A percentile compares a stretch with the other conserved stretches of the same genome.
phyloP scores from a whole-genome alignment of 2,888 invertebrate genomes.

The Caenorhabditis becei region DNA sequence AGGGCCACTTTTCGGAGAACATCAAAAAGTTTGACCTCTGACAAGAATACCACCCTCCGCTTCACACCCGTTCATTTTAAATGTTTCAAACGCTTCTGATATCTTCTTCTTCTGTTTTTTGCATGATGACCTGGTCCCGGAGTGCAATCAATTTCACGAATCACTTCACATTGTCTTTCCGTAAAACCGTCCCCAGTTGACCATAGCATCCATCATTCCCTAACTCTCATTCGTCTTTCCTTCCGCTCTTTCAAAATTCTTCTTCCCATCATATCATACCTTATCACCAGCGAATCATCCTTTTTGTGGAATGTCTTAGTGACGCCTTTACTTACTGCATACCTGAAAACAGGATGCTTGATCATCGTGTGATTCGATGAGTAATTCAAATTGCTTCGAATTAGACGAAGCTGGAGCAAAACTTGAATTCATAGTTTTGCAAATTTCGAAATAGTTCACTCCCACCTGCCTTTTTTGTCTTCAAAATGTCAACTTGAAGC shows the following conservation, averaged over 20 bases:
- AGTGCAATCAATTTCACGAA: constrained; percentile 23
- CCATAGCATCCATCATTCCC: background rate
- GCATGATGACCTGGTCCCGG: constrained; percentile 5
- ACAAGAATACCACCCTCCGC: constrained; percentile 27
- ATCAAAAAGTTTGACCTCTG: constrained; percentile 57
- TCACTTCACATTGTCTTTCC: constrained; percentile 28
- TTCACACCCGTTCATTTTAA: constrained; percentile 5
- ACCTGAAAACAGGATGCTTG: constrained; percentile 21
- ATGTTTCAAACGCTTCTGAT: constrained; percentile 18
- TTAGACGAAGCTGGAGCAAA: too few species aligned
- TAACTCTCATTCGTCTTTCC: background rate
- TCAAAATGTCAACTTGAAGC: constrained; percentile 52
- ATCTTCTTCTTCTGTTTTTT: background rate
- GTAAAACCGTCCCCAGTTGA: background rate
- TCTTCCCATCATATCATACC: background rate
- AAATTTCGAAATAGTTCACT: constrained; percentile 43
- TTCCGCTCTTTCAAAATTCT: background rate
- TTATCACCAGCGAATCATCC: background rate
- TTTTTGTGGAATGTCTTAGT: constrained; percentile 36
- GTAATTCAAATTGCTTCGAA: constrained; percentile 1
- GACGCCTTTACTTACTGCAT: constrained; percentile 23
- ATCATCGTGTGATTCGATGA: background rate
- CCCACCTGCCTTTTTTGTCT: constrained; percentile 37
- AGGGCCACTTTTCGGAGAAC: constrained; percentile 52
- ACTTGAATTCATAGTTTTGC: too few species aligned